Base-by-base conservation (phyloP, 1,140 invertebrate species). In the Drosophila varians region DNA sequence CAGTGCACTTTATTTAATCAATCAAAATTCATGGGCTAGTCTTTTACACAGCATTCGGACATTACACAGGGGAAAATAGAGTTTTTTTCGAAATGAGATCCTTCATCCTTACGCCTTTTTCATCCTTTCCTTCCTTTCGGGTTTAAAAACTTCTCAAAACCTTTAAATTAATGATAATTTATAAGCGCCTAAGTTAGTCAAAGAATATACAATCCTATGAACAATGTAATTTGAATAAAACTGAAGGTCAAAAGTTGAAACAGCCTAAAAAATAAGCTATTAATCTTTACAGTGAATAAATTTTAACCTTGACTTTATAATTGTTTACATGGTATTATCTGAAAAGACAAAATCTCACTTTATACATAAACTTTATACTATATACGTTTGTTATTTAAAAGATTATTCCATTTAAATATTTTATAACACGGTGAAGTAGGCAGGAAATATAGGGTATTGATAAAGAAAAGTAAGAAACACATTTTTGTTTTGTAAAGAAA, bases 1-100 rank as follows among this genome's bases (percentile, higher is more conserved):
- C 77, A 74, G 58, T 82, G 74, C 83, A 82, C 83, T 87, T 88
- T 87, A 87, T 87, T 87, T 82, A 88, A 88, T 87, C 82, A 87
- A 87, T 88, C 83, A 82, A 87, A 87, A 82, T 62, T 86, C 77
- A 79, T 46, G 56, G 34, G 42, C 38, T 23, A 34, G 38, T 53
- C 47, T 19, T 26, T 66, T 68, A 68, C 66, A 52, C 38, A 64
- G 38, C 60, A 61, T 47, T 61, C 28, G 47, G 42, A 21, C 31
- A 64, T 56, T 48, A 61, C 47, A 57, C 42, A 38, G n/a, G 2
- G n/a, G 19, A 18, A 42, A 21, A 38, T 11, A n/a, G 3, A 28
- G 14, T 31, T 11, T 3, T 2, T 21, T 6, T 21, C 8, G 3
- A 18, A 3, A 16, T n/a, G 4, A 5, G 8, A 11, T 45, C 18